Conservation (phyloP, 2,888 invertebrate species). For the Gymnocheta viridis region DNA sequence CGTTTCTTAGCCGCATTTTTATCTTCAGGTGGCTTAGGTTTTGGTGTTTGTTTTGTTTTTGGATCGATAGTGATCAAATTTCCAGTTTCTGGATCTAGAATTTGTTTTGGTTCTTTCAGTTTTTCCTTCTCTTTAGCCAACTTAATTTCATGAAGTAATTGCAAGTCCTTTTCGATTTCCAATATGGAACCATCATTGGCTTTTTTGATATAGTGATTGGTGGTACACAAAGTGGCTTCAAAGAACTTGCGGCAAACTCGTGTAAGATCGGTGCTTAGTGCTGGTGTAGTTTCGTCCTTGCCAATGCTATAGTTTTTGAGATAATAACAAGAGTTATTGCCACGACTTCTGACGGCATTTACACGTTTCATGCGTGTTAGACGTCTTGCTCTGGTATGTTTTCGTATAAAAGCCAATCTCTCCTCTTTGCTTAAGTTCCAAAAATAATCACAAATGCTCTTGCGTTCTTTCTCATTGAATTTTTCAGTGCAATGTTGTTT, state of each 20-base stretch:
- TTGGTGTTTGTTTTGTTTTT: slow-evolving; percentile 22
- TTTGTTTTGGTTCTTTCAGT: slow-evolving; percentile 39
- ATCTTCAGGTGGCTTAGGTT: slow-evolving; percentile 14
- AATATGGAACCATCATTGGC: slow-evolving; percentile 65
- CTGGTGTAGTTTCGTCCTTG: background rate
- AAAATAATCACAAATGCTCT: slow-evolving; percentile 61
- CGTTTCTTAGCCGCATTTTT: slow-evolving; percentile 30
- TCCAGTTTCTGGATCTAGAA: slow-evolving; percentile 57
- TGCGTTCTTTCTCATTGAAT: slow-evolving; percentile 63
- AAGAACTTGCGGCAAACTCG: slow-evolving; percentile 65
- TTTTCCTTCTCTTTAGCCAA: slow-evolving; percentile 24
- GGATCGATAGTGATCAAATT: slow-evolving; percentile 46
- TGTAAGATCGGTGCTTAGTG: slow-evolving; percentile 24
- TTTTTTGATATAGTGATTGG: slow-evolving; percentile 64
- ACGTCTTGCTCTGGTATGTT: slow-evolving; percentile 58
- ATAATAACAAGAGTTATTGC: slow-evolving; percentile 68
- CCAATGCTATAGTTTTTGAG: slow-evolving; percentile 49
- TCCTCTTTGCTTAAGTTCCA: slow-evolving; percentile 64
- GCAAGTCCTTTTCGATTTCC: slow-evolving; percentile 49
- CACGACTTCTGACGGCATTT: slow-evolving; percentile 37
- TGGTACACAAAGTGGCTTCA: slow-evolving; percentile 64
- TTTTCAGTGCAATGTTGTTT: slow-evolving; percentile 66
- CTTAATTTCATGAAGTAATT: slow-evolving; percentile 36
- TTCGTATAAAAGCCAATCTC: slow-evolving; percentile 60
- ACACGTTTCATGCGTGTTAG: slow-evolving; percentile 52